Evolutionary conservation across 2,113 vertebrate genomes (phyloP), one percentile per base, ranked within the genome.

Genomic region (Bubo blakistoni): DNA sequence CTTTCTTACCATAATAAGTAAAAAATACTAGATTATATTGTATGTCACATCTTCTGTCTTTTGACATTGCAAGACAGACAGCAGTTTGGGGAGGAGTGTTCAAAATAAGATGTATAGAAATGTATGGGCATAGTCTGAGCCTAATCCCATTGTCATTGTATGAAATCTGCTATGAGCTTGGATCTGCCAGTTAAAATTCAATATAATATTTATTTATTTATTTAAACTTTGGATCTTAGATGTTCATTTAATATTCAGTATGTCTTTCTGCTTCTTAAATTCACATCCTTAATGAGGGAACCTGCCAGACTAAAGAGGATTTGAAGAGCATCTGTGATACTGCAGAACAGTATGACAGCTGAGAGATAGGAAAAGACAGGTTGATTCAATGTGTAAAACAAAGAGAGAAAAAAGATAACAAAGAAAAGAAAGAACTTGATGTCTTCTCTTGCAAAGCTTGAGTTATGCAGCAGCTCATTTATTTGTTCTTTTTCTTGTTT

Each of bases 271-370:
- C 71, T 92, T 82, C 73, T 92, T 70, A 88, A 88, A 72, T 85
- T 69, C 81, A 34, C 49, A 38, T 51, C 44, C 44, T 57, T 94
- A 89, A 89, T 89, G 72, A 96, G 94, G 65, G 61, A 94, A 63
- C 61, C 61, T 93, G 61, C 24, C 73, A 91, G 72, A 79, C 29
- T 55, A 81, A 86, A 72, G 61, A 76, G 70, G 9, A 66, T 47
- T 20, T 78, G 76, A 85, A 91, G 69, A 87, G 73, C 63, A 22
- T 83, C 79, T 27, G 59, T 72, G 70, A 85, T 61, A 58, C 46
- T 88, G 90, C 73, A 88, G 89, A 96, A 88, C 52, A 76, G 58
- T 97, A 88, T 96, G 92, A 94, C 87, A 97, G 20, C 58, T 47
- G 82, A 81, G 66, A 54, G 58, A 59, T 4, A 82, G 91, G 58